phyloP scores from a whole-genome alignment of 2,113 vertebrate species.

The Microcebus tavaratra region DNA sequence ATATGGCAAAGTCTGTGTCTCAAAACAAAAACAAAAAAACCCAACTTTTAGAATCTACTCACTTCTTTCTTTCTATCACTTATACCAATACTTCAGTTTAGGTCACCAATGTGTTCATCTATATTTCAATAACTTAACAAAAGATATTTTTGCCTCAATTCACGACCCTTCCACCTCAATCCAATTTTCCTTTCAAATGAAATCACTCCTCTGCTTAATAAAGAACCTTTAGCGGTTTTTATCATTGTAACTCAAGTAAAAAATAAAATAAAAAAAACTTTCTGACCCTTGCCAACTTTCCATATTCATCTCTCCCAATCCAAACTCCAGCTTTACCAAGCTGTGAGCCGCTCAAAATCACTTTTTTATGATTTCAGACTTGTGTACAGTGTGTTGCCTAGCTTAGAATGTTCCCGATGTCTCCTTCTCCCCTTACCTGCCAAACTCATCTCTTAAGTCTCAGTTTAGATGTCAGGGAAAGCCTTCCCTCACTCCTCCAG shows the following conservation, averaged over 20 bases:
- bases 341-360: not conserved
- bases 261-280: not conserved
- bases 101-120: not conserved
- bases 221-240: not conserved
- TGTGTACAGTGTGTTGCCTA: not conserved
- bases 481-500: not conserved
- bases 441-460: not conserved
- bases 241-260: not conserved
- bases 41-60: not conserved
- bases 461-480: not conserved
- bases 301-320: not conserved
- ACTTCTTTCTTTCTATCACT: not conserved
- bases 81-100: not conserved
- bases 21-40: not conserved
- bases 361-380: not conserved
- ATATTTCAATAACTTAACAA: not conserved
- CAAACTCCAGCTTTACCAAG: not conserved
- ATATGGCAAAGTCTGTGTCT: not conserved
- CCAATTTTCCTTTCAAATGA: not conserved
- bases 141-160: conserved; percentile 26
- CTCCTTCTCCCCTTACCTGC: not conserved
- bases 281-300: not conserved
- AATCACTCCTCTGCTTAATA: not conserved
- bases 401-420: not conserved
- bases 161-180: not conserved